A percentile compares a stretch with the other conserved stretches of the same genome.
These are phyloP conservation scores for Fistularia tabacaria DNA, from an alignment of 2,797 vertebrate species.

Conservation along the genomic window DNA sequence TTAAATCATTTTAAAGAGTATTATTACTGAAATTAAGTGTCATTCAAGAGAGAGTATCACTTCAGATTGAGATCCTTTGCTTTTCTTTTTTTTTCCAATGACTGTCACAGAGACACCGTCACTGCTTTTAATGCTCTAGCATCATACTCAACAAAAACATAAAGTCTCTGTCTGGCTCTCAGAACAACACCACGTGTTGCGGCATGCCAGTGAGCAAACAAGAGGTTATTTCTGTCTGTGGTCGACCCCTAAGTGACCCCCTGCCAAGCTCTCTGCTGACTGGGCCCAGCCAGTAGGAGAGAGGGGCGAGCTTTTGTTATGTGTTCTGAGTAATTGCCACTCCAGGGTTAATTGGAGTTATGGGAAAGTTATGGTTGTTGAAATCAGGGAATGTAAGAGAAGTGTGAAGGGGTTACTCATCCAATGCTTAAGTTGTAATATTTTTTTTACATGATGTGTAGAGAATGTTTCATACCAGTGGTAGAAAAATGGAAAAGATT, in stretches of 20 bases:
- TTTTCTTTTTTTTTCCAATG: too few relatives aligned
- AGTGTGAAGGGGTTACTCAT: slow-evolving; percentile 49
- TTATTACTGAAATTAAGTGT: too few relatives aligned
- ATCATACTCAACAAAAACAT: slow-evolving; percentile 34
- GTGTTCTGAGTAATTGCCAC: slow-evolving; percentile 41
- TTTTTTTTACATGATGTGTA: slow-evolving; percentile 35
- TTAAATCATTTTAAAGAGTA: too few relatives aligned
- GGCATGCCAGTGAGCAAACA: slow-evolving; percentile 54
- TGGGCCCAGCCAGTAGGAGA: slow-evolving; percentile 21
- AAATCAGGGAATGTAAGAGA: slow-evolving; percentile 69
- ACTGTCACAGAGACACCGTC: not conserved
- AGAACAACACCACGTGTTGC: slow-evolving; percentile 40
- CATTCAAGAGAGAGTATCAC: too few relatives aligned
- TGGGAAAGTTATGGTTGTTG: slow-evolving; percentile 70
- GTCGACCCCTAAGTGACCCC: slow-evolving; percentile 46
- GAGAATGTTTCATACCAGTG: slow-evolving; percentile 20
- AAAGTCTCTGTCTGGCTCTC: slow-evolving; percentile 23
- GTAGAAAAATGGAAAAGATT: slow-evolving; percentile 5
- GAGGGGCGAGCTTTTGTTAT: slow-evolving; percentile 19
- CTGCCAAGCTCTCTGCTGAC: slow-evolving; percentile 31
- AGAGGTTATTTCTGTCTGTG: slow-evolving; percentile 66
- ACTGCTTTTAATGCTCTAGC: slow-evolving; percentile 10
- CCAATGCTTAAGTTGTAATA: slow-evolving; percentile 23
- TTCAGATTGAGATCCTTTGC: too few relatives aligned
- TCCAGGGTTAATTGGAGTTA: slow-evolving; percentile 61